phyloP scores from a whole-genome alignment of 2,113 vertebrate genomes.

The Stictonetta naevosa region DNA sequence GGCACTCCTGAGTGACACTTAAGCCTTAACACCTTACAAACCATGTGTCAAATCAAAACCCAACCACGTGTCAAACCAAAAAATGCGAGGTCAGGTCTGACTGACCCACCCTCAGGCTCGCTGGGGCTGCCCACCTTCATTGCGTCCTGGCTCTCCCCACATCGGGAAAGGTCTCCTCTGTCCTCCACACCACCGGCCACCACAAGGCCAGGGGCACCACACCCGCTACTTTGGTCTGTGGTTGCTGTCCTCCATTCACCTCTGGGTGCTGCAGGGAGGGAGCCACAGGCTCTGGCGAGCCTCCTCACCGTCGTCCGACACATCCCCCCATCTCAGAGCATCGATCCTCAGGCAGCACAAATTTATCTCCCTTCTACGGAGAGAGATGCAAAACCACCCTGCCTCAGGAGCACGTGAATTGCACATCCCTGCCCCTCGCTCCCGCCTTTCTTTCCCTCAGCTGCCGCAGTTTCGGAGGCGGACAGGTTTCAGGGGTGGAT shows the following conservation, averaged over 20 bases:
- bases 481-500: neutral
- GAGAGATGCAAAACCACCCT: neutral
- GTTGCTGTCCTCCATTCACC: neutral
- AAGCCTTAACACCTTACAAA: neutral
- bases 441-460: neutral
- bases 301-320: too few relatives aligned
- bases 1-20: too few relatives aligned
- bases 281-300: neutral
- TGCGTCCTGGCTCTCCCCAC: neutral
- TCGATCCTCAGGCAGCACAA: neutral
- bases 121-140: neutral
- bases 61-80: neutral
- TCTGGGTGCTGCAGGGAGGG: neutral
- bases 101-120: too few relatives aligned
- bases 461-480: neutral
- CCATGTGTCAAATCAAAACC: neutral
- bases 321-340: neutral
- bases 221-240: neutral
- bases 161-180: neutral
- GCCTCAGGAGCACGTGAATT: neutral
- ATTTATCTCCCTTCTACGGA: neutral
- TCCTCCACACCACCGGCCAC: neutral
- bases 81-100: rapidly evolving
- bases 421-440: neutral
- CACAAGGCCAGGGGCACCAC: neutral